Evolutionary conservation across 2,888 invertebrate genomes (phyloP).

Genomic region (Adela reaumurella): DNA sequence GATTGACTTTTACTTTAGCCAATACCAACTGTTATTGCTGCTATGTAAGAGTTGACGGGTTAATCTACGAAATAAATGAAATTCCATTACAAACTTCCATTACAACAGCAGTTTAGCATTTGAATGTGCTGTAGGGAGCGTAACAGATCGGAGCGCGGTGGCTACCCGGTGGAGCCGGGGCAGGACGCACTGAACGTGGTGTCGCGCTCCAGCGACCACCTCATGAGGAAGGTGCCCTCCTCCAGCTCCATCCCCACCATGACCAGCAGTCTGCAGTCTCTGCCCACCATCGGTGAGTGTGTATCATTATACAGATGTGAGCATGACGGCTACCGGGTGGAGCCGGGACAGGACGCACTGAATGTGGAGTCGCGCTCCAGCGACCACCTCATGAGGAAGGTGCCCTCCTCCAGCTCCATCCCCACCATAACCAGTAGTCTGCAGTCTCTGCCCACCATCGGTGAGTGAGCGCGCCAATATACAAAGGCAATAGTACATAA

Average conservation of each 20-base stretch:
- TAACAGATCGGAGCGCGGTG: conserved; percentile 18
- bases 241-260: conserved; percentile 66
- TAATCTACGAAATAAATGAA: too few relatives aligned
- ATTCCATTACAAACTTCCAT: too few relatives aligned
- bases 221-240: conserved; percentile 64
- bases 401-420: conserved; percentile 68
- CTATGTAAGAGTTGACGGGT: too few relatives aligned
- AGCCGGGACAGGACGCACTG: conserved; percentile 33
- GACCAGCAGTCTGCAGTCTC: conserved; percentile 13
- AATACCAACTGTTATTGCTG: too few relatives aligned
- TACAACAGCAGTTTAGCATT: too few relatives aligned
- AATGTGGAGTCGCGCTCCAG: conserved; percentile 12
- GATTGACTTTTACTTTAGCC: too few relatives aligned
- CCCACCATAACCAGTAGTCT: conserved; percentile 38
- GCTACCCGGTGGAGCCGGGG: conserved; percentile 25
- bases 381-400: conserved; percentile 48
- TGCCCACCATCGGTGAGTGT: conserved; percentile 34
- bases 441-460: conserved; percentile 29
- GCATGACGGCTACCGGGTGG: conserved; percentile 21
- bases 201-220: conserved; percentile 9
- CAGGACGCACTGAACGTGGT: conserved; percentile 27
- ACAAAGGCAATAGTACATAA: conserved; percentile 13
- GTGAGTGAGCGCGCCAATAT: too few relatives aligned
- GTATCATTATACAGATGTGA: conserved; percentile 18
- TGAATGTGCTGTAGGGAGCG: too few relatives aligned